A percentile compares a stretch with the other conserved stretches of the same genome.
These are phyloP conservation scores for Phortica okadai DNA, from an alignment of 2,888 invertebrate species.

Conservation along the genomic window DNA sequence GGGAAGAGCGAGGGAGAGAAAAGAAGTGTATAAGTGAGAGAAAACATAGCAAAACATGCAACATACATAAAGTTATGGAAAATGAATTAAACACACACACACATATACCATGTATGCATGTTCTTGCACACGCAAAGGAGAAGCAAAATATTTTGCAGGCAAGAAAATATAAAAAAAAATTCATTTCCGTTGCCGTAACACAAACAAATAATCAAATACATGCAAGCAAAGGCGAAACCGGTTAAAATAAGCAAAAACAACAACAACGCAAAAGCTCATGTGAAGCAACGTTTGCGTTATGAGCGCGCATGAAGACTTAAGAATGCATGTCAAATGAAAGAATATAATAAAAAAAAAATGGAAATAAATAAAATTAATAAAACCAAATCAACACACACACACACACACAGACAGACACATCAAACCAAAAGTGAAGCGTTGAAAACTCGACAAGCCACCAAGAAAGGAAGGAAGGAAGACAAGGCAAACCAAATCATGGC, in stretches of 20 bases:
- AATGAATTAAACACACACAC: slow-evolving; percentile 4
- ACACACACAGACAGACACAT: not conserved
- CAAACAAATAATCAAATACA: slow-evolving; percentile 1
- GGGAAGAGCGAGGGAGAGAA: not conserved
- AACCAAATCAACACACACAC: not conserved
- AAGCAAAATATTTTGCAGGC: too few relatives aligned
- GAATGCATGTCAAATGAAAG: not conserved
- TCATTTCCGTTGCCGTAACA: not conserved
- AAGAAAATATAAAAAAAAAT: not conserved
- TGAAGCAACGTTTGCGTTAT: too few relatives aligned
- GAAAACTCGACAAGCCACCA: not conserved
- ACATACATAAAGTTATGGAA: not conserved
- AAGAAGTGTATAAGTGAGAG: not conserved
- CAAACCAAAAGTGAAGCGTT: slow-evolving; percentile 3
- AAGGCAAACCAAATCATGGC: not conserved
- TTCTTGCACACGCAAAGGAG: not conserved
- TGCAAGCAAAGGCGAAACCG: not conserved
- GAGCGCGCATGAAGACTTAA: not conserved
- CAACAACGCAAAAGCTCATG: too few relatives aligned
- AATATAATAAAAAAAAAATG: not conserved
- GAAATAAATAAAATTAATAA: not conserved
- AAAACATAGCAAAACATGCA: slow-evolving; percentile 13
- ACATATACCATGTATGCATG: too few relatives aligned
- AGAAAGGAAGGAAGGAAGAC: not conserved
- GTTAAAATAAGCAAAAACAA: not conserved